Evolutionary conservation across 1,140 invertebrate species (phyloP), one percentile per base, ranked within the genome.

Genomic region (Ceratitis capitata): DNA sequence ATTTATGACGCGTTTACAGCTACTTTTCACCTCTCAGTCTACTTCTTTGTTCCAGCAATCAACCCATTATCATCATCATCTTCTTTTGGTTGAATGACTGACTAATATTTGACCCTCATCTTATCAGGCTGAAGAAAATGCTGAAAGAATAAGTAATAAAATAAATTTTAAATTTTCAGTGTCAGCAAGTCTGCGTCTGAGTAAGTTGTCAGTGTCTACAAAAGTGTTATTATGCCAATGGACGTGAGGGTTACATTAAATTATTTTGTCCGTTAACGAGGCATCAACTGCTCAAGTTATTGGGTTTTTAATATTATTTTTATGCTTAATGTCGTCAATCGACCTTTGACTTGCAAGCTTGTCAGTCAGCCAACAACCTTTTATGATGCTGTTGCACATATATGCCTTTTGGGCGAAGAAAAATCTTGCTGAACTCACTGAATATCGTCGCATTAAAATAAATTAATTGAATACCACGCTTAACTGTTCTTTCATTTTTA

Each of bases 71-170:
- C 61, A 16, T 14, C 61, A 6, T 0, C 32, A 29, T 35, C 61
- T 35, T 69, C 61, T 19, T 69, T 32, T 69, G 61, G 29, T 69
- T 69, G 61, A 69, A 32, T 69, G 61, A 69, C 61, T 69, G 61
- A 69, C 61, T 69, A 69, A 69, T 39, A 69, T 69, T 69, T 69
- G 61, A 69, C 61, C 61, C 61, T 69, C 61, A 35, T 35, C 61
- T 69, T 69, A 29, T 35, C 32, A 69, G 61, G 32, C 32, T 69
- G 14, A 64, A 35, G 49, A 58, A 64, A 69, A 19, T 32, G 51
- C 5, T 12, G 23, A 23, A n/a, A n/a, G 51, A 56, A n/a, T 23
- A 23, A 32, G 47, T 14, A 61, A 32, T 61, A 32, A 56, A 26
- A 61, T 61, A 12, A 35, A 69, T 29, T 69, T 69, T 35, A 35